Conservation (phyloP, 2,888 invertebrate genomes). For the Lasioglossum zephyrum region DNA sequence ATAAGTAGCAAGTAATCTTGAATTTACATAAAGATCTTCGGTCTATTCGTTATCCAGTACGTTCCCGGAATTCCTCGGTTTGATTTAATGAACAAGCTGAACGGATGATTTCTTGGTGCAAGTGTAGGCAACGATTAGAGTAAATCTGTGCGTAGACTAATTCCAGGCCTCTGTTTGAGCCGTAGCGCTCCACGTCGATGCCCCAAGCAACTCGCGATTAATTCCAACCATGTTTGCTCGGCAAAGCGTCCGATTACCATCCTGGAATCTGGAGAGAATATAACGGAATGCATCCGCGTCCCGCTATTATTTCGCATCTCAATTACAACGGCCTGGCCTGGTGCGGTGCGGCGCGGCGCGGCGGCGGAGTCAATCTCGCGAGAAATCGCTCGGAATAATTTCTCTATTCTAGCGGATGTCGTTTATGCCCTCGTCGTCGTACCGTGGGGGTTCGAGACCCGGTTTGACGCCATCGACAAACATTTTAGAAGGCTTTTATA, state of each 20-base stretch:
- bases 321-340: conserved; percentile 57
- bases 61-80: not conserved
- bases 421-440: not conserved
- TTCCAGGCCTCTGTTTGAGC: not conserved
- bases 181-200: not conserved
- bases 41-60: not conserved
- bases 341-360: conserved; percentile 33
- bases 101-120: not conserved
- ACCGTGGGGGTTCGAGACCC: not conserved
- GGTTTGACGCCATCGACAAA: conserved; percentile 30
- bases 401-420: conserved; percentile 41
- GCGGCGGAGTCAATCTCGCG: conserved; percentile 49
- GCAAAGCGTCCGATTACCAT: conserved; percentile 39
- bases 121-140: not conserved
- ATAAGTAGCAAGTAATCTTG: too few relatives aligned
- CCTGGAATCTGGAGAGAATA: conserved; percentile 28
- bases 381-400: conserved; percentile 65
- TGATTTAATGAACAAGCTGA: not conserved
- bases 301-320: conserved; percentile 64
- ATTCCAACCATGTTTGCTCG: conserved; percentile 42
- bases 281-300: conserved; percentile 49
- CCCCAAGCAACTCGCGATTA: conserved; percentile 36
- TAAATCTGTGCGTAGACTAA: conserved; percentile 3
- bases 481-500: conserved; percentile 31
- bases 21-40: not conserved